These are phyloP conservation scores for Buteo buteo DNA, from an alignment of 2,113 vertebrate genomes.

Conservation along the genomic window DNA sequence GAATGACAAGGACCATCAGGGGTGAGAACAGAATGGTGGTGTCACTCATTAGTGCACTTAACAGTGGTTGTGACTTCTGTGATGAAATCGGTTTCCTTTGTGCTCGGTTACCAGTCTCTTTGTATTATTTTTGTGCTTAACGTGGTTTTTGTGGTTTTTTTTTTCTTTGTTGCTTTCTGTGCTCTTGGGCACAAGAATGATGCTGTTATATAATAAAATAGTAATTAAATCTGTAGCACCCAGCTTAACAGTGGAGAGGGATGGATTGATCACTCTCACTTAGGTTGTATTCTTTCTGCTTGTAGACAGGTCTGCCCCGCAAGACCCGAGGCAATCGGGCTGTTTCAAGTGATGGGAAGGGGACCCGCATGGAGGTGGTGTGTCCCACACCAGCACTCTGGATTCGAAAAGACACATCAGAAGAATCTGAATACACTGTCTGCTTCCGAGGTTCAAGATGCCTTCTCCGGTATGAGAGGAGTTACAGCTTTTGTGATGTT, in stretches of 20 bases:
- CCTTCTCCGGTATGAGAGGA: accelerated
- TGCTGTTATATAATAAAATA: neutral
- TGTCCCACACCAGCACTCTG: no score
- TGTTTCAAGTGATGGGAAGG: neutral
- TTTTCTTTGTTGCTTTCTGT: neutral
- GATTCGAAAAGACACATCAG: neutral
- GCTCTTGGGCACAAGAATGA: neutral
- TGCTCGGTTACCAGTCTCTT: neutral
- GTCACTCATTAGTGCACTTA: neutral
- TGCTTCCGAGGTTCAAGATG: neutral
- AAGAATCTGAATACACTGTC: accelerated
- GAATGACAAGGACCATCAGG: neutral
- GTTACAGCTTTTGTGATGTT: neutral
- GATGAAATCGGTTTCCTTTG: neutral
- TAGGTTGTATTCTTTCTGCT: neutral
- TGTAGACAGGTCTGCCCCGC: neutral
- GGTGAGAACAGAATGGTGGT: neutral
- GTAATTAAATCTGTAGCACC: neutral
- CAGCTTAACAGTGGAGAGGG: neutral
- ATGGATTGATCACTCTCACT: accelerated
- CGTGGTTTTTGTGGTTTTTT: accelerated
- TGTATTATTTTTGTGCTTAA: neutral
- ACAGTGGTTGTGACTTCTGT: neutral
- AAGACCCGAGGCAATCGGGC: neutral
- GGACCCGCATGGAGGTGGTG: neutral